A percentile compares a stretch with the other conserved stretches of the same genome.
Evolutionary conservation across 2,113 vertebrate species (phyloP).

Genomic region (Lichenostomus cassidix): DNA sequence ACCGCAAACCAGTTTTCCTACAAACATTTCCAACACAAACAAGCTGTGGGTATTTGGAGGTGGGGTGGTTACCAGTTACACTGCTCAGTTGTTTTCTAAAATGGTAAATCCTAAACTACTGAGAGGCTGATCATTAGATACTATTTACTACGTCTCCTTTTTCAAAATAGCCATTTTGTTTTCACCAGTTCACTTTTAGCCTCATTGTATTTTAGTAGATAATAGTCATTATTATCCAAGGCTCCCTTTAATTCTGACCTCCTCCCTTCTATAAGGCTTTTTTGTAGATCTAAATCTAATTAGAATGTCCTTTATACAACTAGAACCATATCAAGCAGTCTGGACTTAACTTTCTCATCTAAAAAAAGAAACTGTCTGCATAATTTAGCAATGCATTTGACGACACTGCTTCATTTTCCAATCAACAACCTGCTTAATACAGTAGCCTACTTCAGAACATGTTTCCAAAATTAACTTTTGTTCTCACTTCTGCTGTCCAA

Average conservation of each 20-base stretch:
- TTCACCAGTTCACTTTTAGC: neutral
- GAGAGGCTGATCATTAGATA: neutral
- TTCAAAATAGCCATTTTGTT: neutral
- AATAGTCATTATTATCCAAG: neutral
- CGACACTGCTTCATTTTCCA: neutral
- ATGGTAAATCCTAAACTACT: neutral
- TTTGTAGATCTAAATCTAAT: neutral
- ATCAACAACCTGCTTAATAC: neutral
- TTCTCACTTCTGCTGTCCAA: neutral
- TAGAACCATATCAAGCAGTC: neutral
- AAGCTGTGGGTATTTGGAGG: neutral
- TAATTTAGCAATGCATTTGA: constrained; percentile 13
- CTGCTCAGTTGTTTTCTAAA: neutral
- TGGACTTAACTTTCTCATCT: neutral
- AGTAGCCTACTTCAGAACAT: neutral
- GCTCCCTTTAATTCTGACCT: neutral
- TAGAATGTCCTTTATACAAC: neutral
- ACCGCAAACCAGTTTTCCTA: neutral
- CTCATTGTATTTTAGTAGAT: neutral
- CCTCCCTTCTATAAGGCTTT: neutral
- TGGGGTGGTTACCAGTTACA: neutral
- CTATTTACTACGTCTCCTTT: neutral
- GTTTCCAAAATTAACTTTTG: neutral
- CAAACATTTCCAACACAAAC: neutral
- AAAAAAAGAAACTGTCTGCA: neutral